A percentile compares a stretch with the other conserved stretches of the same genome.
phyloP scores from a whole-genome alignment of 2,888 invertebrate genomes.

The Cephus sareptanus region DNA sequence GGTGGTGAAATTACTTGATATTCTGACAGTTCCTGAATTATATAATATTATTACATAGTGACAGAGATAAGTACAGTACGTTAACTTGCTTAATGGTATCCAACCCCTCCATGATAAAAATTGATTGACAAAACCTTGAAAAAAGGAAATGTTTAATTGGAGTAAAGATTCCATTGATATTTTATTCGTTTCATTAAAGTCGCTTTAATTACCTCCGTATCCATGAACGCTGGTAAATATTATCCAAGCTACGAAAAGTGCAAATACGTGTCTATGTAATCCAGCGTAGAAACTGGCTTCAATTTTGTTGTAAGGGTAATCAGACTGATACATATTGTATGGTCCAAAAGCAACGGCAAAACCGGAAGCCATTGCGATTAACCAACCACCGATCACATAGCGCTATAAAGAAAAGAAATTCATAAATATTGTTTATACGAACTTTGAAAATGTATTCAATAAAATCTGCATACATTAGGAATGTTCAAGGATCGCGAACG shows the following conservation, averaged over 20 bases:
- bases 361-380: constrained; percentile 32
- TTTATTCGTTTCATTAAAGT: not conserved
- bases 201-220: constrained; percentile 69
- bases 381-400: constrained; percentile 47
- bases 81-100: constrained; percentile 56
- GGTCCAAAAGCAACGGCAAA: constrained; percentile 45
- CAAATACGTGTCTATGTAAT: constrained; percentile 54
- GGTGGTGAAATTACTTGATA: constrained; percentile 35
- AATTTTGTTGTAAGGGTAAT: constrained; percentile 41
- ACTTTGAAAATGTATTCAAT: not conserved
- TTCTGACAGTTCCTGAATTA: constrained; percentile 45
- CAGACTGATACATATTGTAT: constrained; percentile 47
- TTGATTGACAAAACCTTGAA: constrained; percentile 47
- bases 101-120: constrained; percentile 55
- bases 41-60: constrained; percentile 55
- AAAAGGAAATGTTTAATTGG: constrained; percentile 32
- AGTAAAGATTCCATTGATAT: not conserved
- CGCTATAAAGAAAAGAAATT: constrained; percentile 30
- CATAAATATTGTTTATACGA: not conserved
- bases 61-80: constrained; percentile 59
- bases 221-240: constrained; percentile 73
- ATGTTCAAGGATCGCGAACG: constrained; percentile 34
- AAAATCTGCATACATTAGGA: not conserved
- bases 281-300: constrained; percentile 60
- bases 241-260: constrained; percentile 55